Evolutionary conservation across 1,140 invertebrate species (phyloP).

Genomic region (Drosophila insularis): DNA sequence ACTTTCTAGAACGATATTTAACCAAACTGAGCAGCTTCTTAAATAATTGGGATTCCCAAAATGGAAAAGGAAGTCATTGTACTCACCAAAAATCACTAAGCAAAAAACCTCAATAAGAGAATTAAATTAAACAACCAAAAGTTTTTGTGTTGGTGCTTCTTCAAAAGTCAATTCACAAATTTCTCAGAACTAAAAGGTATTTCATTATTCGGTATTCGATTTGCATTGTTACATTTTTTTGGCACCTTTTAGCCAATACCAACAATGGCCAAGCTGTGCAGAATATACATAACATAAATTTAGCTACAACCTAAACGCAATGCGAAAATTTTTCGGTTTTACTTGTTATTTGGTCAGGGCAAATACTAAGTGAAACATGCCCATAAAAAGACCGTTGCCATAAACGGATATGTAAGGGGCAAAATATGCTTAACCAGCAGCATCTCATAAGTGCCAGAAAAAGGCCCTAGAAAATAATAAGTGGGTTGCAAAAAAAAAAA

Average conservation of each 20-base stretch:
- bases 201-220: not conserved
- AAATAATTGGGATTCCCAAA: no score
- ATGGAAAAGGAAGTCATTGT: no score
- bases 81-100: no score
- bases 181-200: not conserved
- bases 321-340: not conserved
- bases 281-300: constrained; percentile 60
- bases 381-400: constrained; percentile 6
- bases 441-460: not conserved
- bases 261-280: constrained; percentile 43
- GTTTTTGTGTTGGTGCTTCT: no score
- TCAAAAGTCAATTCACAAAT: no score
- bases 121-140: no score
- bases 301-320: constrained; percentile 43
- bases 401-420: not conserved
- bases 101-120: no score
- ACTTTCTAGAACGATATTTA: no score
- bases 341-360: not conserved
- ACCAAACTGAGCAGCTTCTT: no score
- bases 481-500: not conserved
- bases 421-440: not conserved
- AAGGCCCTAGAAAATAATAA: not conserved
- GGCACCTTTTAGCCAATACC: constrained; percentile 11
- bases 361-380: constrained; percentile 10
- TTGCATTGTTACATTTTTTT: not conserved